Evolutionary conservation across 2,888 invertebrate genomes (phyloP).

Genomic region (Sepiola atlantica): DNA sequence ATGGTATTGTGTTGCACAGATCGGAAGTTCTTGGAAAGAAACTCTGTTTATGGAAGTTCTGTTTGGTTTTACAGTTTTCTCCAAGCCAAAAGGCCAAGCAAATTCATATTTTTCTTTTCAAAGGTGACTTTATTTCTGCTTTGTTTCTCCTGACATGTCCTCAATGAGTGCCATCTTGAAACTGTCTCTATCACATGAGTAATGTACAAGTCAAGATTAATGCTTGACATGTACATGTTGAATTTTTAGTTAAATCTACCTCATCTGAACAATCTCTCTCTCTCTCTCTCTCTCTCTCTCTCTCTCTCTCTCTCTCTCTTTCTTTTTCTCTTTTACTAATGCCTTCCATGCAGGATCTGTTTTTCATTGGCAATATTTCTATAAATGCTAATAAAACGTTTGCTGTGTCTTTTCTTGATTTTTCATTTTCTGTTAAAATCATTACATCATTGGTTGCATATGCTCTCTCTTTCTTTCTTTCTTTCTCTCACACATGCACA

Average conservation of each 20-base stretch:
- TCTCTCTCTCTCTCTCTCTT: neutral
- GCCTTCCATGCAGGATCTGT: neutral
- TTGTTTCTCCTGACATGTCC: neutral
- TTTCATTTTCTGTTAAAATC: neutral
- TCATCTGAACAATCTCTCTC: neutral
- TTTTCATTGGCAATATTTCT: neutral
- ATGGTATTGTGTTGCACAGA: no score
- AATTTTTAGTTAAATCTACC: conserved; percentile 8
- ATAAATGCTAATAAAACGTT: neutral
- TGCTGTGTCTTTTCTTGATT: neutral
- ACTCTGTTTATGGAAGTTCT: no score
- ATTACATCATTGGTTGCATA: neutral
- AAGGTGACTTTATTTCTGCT: neutral
- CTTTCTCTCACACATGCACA: neutral
- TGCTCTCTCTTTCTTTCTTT: neutral
- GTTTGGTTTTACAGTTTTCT: no score
- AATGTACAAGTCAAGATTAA: neutral
- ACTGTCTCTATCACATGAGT: conserved; percentile 2
- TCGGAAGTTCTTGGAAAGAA: no score
- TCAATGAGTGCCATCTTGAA: conserved; percentile 7
- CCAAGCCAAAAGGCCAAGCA: neutral
- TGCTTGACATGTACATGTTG: neutral
- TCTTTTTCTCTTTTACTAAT: neutral
- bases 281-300: neutral
- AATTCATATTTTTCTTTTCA: neutral